A percentile compares a stretch with the other conserved stretches of the same genome.
Evolutionary conservation across 2,113 vertebrate genomes (phyloP).

Genomic region (Chascanopsetta lugubris): DNA sequence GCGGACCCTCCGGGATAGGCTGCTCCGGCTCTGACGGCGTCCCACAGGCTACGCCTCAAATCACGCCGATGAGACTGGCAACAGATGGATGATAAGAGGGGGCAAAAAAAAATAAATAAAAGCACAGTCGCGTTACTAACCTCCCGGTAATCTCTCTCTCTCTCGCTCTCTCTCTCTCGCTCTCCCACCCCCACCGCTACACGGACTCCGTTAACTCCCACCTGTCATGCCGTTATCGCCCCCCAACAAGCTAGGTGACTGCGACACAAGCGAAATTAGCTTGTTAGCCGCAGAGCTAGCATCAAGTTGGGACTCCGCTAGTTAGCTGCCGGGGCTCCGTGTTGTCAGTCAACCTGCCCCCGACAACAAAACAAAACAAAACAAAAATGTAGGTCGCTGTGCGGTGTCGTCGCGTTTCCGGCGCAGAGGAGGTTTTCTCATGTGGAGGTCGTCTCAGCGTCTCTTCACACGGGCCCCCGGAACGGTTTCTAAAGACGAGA

Average conservation of each 20-base stretch:
- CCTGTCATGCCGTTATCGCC: background rate
- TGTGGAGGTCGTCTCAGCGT: too few species aligned
- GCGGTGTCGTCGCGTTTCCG: background rate
- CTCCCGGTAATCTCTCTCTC: background rate
- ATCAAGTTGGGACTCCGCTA: conserved; percentile 25
- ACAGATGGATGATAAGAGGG: conserved; percentile 39
- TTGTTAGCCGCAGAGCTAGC: conserved; percentile 36
- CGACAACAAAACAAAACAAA: conserved; percentile 5
- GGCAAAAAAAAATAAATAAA: background rate
- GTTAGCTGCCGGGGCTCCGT: background rate
- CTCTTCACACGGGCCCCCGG: background rate
- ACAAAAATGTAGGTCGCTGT: too few species aligned
- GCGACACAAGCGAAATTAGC: conserved; percentile 8
- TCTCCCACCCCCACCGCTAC: too few species aligned
- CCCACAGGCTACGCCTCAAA: conserved; percentile 58
- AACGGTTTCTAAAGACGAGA: background rate
- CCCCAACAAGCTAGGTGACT: background rate
- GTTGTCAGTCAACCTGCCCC: background rate
- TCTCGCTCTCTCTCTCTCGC: too few species aligned
- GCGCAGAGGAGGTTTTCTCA: background rate
- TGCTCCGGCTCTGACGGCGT: conserved; percentile 43
- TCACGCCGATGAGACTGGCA: conserved; percentile 36
- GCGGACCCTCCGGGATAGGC: conserved; percentile 46
- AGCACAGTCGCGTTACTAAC: background rate
- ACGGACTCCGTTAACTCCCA: background rate